Base-by-base conservation (phyloP, 2,113 vertebrate species). In the Pionites leucogaster region DNA sequence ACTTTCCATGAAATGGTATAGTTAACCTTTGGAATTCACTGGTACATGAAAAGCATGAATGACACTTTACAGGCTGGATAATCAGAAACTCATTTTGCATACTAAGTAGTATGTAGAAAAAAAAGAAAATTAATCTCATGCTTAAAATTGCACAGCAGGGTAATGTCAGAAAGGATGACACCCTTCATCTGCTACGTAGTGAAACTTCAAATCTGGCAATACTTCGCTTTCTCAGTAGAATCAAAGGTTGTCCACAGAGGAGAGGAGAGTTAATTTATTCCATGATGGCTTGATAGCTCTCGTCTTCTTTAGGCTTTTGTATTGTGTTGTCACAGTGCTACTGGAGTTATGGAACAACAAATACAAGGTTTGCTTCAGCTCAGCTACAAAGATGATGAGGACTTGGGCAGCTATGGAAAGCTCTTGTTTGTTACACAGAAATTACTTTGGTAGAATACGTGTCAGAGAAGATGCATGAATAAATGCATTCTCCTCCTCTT, bases 11-110 rank as follows among this genome's bases (percentile, higher is more conserved):
- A 82, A 91, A 86, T 78, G 81, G 19, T 64, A 17, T 78, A 69
- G 93, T 82, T 93, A 95, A 93, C 80, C 92, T 96, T 93, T 91
- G 92, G 47, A 95, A 89, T 95, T 92, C 63, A 59, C 37, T 93
- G 49, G 24, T 94, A 86, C 49, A 9, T 88, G 86, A 86, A 80
- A 96, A 96, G 47, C 44, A 52, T 82, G 76, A 96, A 67, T 92
- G 90, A 60, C 88, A 93, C n/a, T 47, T 64, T 64, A 68, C 39
- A 69, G 77, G 27, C 52, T 93, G 67, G 86, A 86, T 93, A 90
- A 88, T 86, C 72, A 63, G 82, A 83, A 88, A 50, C 3, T 5
- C 15, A 37, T 95, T 92, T 93, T 92, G 68, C 60, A 50, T 95
- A 64, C 47, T 44, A 81, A 94, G 62, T 41, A 75, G 8, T 52